A percentile compares a stretch with the other conserved stretches of the same genome.
Evolutionary conservation across 2,797 vertebrate species (phyloP).

Genomic region (Columba guinea): DNA sequence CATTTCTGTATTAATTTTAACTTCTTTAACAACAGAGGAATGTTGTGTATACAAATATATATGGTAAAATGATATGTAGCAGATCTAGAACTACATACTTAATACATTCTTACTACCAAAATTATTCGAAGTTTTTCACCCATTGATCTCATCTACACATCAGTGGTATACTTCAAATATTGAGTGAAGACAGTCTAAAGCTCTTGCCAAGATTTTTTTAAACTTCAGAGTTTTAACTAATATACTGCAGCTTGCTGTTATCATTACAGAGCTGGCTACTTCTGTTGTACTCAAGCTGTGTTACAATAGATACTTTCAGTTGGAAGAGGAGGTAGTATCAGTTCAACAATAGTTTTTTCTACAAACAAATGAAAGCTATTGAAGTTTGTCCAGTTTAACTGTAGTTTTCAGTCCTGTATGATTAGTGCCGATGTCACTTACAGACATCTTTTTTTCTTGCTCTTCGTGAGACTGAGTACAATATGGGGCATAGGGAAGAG

Average conservation of each 20-base stretch:
- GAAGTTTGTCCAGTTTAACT: neutral
- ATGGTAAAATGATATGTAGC: neutral
- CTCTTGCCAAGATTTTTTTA: neutral
- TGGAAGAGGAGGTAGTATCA: neutral
- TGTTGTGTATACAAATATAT: neutral
- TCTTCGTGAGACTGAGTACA: rapidly evolving
- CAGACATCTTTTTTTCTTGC: neutral
- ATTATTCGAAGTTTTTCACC: neutral
- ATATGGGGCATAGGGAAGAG: neutral
- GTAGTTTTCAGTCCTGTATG: neutral
- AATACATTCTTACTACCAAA: neutral
- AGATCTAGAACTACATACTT: neutral
- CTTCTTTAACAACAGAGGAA: neutral
- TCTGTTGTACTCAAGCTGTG: neutral
- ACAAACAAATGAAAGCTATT: neutral
- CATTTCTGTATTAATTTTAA: neutral
- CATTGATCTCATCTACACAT: neutral
- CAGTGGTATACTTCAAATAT: rapidly evolving
- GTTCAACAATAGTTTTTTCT: neutral
- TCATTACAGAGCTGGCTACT: neutral
- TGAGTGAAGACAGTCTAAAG: neutral
- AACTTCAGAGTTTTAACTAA: neutral
- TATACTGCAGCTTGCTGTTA: neutral
- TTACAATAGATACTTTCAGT: neutral
- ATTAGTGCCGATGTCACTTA: neutral